phyloP scores from a whole-genome alignment of 2,888 invertebrate genomes.

The Rhyacophila evoluta region DNA sequence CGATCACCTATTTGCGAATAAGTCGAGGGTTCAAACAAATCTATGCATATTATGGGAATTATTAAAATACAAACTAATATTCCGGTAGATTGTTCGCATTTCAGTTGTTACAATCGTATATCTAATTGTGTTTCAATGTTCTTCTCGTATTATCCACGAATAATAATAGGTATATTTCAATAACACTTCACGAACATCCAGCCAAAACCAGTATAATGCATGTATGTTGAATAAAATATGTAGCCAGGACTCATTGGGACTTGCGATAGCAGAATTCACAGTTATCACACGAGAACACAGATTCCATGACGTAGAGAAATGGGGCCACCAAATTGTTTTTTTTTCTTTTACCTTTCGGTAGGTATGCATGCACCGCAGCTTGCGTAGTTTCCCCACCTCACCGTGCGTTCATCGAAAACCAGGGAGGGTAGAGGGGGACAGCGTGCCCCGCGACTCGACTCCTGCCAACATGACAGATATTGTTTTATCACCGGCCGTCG shows the following conservation, averaged over 20 bases:
- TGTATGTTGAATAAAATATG: not conserved
- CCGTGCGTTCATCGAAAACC: not conserved
- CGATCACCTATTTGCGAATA: no score
- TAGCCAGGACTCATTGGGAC: not conserved
- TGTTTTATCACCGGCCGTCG: constrained; percentile 24
- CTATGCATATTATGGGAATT: no score
- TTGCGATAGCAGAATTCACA: not conserved
- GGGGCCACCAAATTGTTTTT: constrained; percentile 3
- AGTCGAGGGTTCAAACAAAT: no score
- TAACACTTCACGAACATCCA: not conserved
- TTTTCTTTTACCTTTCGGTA: constrained; percentile 10
- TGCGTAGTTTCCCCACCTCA: not conserved
- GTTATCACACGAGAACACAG: not conserved
- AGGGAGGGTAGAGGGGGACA: not conserved
- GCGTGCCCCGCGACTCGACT: constrained; percentile 18
- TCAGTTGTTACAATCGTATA: no score
- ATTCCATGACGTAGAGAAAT: constrained; percentile 14
- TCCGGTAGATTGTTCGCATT: no score
- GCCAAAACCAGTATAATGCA: not conserved
- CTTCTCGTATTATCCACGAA: not conserved
- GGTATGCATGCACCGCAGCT: not conserved
- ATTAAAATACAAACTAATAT: no score
- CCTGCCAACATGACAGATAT: constrained; percentile 24
- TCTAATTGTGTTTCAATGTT: no score
- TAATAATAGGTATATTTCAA: not conserved